Conservation (phyloP, 2,113 vertebrate genomes). For the Sardina pilchardus region DNA sequence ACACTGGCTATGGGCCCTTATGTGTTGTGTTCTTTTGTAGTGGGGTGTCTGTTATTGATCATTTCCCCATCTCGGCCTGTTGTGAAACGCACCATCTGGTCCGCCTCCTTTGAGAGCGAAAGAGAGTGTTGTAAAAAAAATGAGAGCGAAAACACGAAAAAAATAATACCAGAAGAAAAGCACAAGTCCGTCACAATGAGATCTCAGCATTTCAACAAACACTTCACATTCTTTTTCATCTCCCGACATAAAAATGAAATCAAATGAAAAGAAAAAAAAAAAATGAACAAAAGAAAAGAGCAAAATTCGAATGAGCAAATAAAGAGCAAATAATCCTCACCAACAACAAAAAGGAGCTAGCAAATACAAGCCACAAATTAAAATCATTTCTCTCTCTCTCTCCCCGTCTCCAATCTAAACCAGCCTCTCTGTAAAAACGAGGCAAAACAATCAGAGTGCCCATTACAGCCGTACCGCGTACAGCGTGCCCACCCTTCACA, state of each 20-base stretch:
- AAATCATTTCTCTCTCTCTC: constrained; percentile 20
- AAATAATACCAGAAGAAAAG: constrained; percentile 5
- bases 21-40: constrained; percentile 30
- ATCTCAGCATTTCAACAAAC: constrained; percentile 37
- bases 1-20: not conserved
- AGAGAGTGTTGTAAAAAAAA: not conserved
- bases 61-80: constrained; percentile 54
- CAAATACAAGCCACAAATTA: constrained; percentile 47
- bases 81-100: constrained; percentile 55
- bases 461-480: constrained; percentile 38
- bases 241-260: not conserved
- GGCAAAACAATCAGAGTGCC: constrained; percentile 33
- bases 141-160: not conserved
- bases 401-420: not conserved
- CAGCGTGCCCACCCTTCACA: constrained; percentile 33
- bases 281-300: constrained; percentile 3
- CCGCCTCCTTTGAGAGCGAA: constrained; percentile 34
- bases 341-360: not conserved
- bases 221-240: constrained; percentile 38
- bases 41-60: constrained; percentile 61
- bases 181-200: constrained; percentile 36
- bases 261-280: constrained; percentile 20
- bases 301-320: not conserved
- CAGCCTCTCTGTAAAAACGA: constrained; percentile 16
- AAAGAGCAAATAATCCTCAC: constrained; percentile 43